A percentile compares a stretch with the other conserved stretches of the same genome.
Evolutionary conservation across 2,797 vertebrate species (phyloP).

Genomic region (Synanceia verrucosa): DNA sequence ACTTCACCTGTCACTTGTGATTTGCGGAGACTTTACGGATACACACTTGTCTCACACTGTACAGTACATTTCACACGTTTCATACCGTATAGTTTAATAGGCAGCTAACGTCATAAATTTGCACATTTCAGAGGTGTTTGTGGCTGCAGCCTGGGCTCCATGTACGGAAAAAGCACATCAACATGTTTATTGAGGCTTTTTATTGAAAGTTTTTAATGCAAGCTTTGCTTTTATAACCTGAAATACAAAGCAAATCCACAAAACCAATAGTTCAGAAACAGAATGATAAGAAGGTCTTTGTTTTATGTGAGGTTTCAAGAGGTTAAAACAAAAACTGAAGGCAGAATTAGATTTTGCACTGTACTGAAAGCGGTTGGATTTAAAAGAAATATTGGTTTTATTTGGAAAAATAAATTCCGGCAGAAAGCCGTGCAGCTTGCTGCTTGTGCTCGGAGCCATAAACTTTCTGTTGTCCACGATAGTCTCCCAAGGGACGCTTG

Average conservation of each 20-base stretch:
- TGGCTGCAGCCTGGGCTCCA: background rate
- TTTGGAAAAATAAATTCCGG: slow-evolving; percentile 13
- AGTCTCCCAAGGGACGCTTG: slow-evolving; percentile 17
- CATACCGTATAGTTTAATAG: background rate
- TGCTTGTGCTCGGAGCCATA: slow-evolving; percentile 19
- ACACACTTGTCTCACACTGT: background rate
- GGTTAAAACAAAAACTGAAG: slow-evolving; percentile 3
- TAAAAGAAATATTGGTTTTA: background rate
- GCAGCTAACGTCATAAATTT: background rate
- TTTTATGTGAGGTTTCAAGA: slow-evolving; percentile 4
- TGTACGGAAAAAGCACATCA: background rate
- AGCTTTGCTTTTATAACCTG: background rate
- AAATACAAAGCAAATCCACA: background rate
- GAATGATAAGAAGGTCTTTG: background rate
- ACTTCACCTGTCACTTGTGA: slow-evolving; percentile 35
- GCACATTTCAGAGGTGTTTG: background rate
- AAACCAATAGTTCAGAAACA: slow-evolving; percentile 5
- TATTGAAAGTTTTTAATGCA: background rate
- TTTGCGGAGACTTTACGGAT: slow-evolving; percentile 23
- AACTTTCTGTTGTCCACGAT: slow-evolving; percentile 22
- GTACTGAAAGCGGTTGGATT: background rate
- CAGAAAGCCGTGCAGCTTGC: background rate
- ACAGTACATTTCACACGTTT: slow-evolving; percentile 4
- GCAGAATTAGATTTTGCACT: background rate
- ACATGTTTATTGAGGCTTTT: background rate